Conservation (phyloP, 2,888 invertebrate species). For the Opisthograptis luteolata region DNA sequence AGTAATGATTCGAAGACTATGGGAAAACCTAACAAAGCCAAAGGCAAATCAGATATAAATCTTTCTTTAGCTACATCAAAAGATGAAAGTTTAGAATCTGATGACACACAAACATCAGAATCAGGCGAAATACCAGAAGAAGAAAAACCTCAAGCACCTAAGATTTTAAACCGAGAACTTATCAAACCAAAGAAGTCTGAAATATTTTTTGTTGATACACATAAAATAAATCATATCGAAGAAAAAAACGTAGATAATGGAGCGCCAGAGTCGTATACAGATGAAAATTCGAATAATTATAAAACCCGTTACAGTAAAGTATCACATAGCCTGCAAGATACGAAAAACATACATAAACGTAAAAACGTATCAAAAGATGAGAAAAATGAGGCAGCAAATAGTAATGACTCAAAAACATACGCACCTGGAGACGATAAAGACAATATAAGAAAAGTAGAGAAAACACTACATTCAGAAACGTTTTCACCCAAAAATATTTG, state of each 20-base stretch:
- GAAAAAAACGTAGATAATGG: not conserved
- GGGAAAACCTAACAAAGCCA: not conserved
- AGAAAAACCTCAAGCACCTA: slow-evolving; percentile 6
- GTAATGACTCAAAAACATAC: not conserved
- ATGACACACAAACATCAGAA: slow-evolving; percentile 1
- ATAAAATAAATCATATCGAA: slow-evolving; percentile 14
- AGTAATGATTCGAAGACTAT: slow-evolving; percentile 8
- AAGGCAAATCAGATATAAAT: not conserved
- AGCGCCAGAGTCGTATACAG: not conserved
- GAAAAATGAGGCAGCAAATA: not conserved
- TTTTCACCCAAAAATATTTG: slow-evolving; percentile 46
- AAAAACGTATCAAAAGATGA: not conserved
- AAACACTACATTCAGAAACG: slow-evolving; percentile 39
- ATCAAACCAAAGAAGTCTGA: slow-evolving; percentile 14
- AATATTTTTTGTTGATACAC: slow-evolving; percentile 34
- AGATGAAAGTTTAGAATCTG: not conserved
- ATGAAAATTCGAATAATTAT: slow-evolving; percentile 1
- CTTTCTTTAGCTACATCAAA: not conserved
- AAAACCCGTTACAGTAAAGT: slow-evolving; percentile 31
- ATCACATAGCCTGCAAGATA: not conserved
- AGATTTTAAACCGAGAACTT: not conserved
- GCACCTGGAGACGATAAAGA: not conserved
- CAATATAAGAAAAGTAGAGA: slow-evolving; percentile 31
- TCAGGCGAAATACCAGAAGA: slow-evolving; percentile 2
- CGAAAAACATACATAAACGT: not conserved